Percentiles rank a stretch among this genome's conserved stretches.
These are phyloP conservation scores for Anoplolepis gracilipes DNA, from an alignment of 1,140 invertebrate species.

Conservation along the genomic window DNA sequence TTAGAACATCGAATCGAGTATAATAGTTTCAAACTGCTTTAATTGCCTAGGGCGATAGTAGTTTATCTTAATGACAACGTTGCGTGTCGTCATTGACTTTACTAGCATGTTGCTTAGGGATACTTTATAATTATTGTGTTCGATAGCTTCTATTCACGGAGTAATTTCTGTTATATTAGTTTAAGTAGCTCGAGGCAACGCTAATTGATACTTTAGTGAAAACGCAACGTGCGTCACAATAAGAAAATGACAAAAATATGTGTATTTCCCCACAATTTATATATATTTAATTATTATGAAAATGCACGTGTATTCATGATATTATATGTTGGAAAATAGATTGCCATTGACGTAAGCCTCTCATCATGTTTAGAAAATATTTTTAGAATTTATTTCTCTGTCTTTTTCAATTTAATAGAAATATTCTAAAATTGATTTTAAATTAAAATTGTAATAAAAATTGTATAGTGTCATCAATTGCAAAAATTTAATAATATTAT, in stretches of 20 bases:
- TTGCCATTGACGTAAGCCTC: not conserved
- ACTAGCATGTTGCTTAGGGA: constrained; percentile 4
- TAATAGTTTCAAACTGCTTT: constrained; percentile 13
- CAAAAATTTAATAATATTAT: not conserved
- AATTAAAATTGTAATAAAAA: not conserved
- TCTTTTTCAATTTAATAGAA: not conserved
- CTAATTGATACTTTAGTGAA: constrained; percentile 27
- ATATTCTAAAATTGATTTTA: not conserved
- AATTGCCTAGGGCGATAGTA: not conserved
- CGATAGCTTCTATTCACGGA: not conserved
- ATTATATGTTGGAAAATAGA: not conserved
- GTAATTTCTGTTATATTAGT: constrained; percentile 14
- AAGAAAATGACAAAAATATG: constrained; percentile 16
- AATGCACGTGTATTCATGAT: not conserved
- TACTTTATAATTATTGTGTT: constrained; percentile 43
- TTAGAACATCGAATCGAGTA: constrained; percentile 19
- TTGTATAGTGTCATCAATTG: not conserved
- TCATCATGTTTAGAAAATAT: not conserved
- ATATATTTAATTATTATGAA: no score
- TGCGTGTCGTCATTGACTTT: constrained; percentile 35
- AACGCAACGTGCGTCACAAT: not conserved
- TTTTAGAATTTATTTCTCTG: not conserved
- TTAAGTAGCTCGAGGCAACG: not conserved
- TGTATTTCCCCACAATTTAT: not conserved
- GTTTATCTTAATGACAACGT: constrained; percentile 47